A percentile compares a stretch with the other conserved stretches of the same genome.
Conservation (phyloP, 2,888 invertebrate species). For the Temnothorax rugatulus region DNA sequence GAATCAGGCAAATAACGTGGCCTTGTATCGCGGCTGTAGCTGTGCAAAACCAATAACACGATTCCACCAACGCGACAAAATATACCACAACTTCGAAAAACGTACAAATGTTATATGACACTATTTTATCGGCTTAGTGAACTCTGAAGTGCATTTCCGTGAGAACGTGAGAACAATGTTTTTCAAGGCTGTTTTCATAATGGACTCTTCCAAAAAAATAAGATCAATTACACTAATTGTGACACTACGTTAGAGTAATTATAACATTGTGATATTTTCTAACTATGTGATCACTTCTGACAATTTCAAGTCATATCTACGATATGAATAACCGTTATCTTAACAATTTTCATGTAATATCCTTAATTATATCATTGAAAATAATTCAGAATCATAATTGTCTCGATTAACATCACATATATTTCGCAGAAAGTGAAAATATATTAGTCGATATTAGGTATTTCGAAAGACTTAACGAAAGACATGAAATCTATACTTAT, state of each 20-base stretch:
- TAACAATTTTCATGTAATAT: neutral
- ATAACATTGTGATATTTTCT: neutral
- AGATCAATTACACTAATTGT: neutral
- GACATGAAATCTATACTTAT: neutral
- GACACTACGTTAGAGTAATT: neutral
- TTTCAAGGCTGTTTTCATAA: neutral
- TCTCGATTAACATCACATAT: neutral
- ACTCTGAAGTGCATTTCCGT: neutral
- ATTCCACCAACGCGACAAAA: conserved; percentile 18
- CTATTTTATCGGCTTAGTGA: neutral
- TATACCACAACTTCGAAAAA: conserved; percentile 33
- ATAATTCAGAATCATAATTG: neutral
- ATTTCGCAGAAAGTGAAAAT: neutral
- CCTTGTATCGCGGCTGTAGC: conserved; percentile 9
- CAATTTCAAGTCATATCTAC: neutral
- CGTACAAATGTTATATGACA: neutral
- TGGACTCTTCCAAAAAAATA: neutral
- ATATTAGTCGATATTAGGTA: neutral
- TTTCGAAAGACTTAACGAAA: neutral
- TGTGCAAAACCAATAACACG: conserved; percentile 35
- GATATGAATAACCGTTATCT: neutral
- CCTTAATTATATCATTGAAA: neutral
- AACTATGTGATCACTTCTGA: neutral
- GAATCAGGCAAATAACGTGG: conserved; percentile 23
- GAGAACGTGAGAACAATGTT: neutral